phyloP scores from a whole-genome alignment of 2,888 invertebrate genomes.

The Esperia sulphurella region DNA sequence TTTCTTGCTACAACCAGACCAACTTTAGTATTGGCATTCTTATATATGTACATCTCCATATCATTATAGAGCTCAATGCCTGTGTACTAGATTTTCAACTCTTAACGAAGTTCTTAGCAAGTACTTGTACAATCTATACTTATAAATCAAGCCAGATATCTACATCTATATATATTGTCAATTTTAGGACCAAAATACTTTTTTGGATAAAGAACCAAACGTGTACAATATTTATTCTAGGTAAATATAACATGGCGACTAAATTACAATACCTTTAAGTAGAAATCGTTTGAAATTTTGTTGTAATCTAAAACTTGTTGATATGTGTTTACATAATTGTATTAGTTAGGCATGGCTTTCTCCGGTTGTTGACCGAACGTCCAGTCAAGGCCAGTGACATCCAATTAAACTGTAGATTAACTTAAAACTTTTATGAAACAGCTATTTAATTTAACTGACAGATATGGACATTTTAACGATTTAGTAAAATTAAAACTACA shows the following conservation, averaged over 20 bases:
- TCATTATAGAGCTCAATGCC: background rate
- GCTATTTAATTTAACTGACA: background rate
- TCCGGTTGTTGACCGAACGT: conserved; percentile 48
- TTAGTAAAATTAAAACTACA: background rate
- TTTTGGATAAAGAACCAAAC: no score
- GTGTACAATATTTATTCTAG: no score
- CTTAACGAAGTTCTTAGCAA: no score
- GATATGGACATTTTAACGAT: background rate
- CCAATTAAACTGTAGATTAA: conserved; percentile 31
- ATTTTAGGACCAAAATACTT: no score
- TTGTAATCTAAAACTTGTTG: conserved; percentile 27
- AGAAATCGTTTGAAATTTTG: no score
- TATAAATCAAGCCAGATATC: no score
- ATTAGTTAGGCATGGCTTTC: conserved; percentile 34
- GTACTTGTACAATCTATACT: no score
- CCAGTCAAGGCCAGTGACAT: conserved; percentile 46
- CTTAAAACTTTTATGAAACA: background rate
- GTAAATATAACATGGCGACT: no score
- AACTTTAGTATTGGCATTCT: conserved; percentile 1
- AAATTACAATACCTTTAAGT: no score
- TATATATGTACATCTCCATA: background rate
- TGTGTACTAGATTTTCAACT: no score
- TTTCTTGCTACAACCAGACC: conserved; percentile 13
- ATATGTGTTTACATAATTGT: conserved; percentile 44
- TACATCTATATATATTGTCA: no score